A percentile compares a stretch with the other conserved stretches of the same genome.
Evolutionary conservation across 1,140 invertebrate species (phyloP).

Genomic region (Aphis craccivora): DNA sequence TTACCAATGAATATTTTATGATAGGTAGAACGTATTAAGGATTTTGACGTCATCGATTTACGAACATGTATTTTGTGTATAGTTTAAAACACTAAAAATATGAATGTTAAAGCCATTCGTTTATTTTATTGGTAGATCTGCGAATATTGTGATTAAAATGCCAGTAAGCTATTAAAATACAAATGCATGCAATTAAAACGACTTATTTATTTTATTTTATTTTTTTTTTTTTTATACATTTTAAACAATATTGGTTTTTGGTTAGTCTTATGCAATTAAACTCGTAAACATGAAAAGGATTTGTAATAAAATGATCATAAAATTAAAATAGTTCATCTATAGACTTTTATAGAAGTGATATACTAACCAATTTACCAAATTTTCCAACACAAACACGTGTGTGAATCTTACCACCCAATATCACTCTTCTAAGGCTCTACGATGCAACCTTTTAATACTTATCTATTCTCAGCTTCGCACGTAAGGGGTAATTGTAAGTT

Average conservation of each 20-base stretch:
- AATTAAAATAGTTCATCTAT: neutral
- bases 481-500: neutral
- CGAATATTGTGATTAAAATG: neutral
- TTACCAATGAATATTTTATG: neutral
- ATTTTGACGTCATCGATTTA: neutral
- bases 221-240: neutral
- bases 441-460: no score
- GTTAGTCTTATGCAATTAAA: neutral
- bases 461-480: neutral
- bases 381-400: no score
- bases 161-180: neutral
- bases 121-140: neutral
- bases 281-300: neutral
- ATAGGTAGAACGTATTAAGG: neutral
- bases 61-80: neutral
- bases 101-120: neutral
- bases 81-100: neutral
- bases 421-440: no score
- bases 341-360: no score
- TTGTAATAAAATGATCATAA: neutral
- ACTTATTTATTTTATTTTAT: no score
- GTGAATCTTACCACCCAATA: no score
- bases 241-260: neutral
- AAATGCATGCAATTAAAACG: neutral
- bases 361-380: no score